Evolutionary conservation across 2,888 invertebrate genomes (phyloP), one percentile per base, ranked within the genome.

Genomic region (Drosophila lacicola): DNA sequence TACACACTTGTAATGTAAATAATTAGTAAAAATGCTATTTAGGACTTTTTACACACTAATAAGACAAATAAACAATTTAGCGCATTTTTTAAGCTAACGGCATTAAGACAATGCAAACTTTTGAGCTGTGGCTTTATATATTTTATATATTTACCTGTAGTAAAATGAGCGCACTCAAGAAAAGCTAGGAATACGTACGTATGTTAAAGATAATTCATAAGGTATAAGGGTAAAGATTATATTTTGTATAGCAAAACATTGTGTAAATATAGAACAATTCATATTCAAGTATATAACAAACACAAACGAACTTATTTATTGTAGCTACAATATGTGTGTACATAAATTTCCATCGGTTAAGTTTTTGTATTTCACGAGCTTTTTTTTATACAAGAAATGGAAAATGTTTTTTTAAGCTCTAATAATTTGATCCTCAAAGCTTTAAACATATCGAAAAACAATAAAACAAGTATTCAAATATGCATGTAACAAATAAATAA

Each of bases 51-150:
- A 88, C 88, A 88, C 82, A 72, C 85, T 53, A 54, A 63, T 53
- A 54, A 76, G 72, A 73, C 70, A 78, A 70, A 74, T 71, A 62
- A 73, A 29, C 34, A 68, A 66, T 61, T 70, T 74, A 80, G 77
- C 78, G 65, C 63, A 64, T 68, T 80, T 78, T 77, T 58, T 46
- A 58, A 37, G 57, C 56, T 44, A 49, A 55, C n/a, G 45, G 11
- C 44, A 36, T 44, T 29, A 25, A 39, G 46, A 60, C 56, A 60
- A 73, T 36, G 36, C 47, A 58, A 80, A 76, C 63, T 61, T 85
- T 83, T 82, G 83, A 86, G 87, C 89, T 84, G 84, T 88, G 84
- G 89, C 84, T 86, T 84, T 80, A 78, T 70, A 78, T 78, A 69
- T 77, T 70, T 62, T 39, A 73, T 72, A 85, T 63, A 80, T 72